Evolutionary conservation across 2,888 invertebrate genomes (phyloP).

Genomic region (Platerodrilus igneus): DNA sequence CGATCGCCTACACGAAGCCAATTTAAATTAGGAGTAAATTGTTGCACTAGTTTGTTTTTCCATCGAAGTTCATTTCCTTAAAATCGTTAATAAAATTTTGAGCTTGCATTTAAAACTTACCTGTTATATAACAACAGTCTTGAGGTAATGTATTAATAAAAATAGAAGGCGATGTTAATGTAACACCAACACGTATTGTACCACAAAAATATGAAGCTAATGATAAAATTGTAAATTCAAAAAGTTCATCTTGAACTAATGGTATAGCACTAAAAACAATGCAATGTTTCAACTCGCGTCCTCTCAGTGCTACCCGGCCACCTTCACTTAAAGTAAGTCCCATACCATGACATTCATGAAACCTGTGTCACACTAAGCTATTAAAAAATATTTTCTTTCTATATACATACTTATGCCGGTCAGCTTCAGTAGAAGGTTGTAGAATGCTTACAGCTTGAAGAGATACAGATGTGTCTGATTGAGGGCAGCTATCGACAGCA

Average conservation of each 20-base stretch:
- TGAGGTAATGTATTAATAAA: constrained; percentile 62
- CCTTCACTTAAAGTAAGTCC: constrained; percentile 66
- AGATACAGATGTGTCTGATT: constrained; percentile 45
- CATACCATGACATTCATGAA: constrained; percentile 64
- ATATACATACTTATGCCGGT: constrained; percentile 37
- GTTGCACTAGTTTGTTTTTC: constrained; percentile 61
- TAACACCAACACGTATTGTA: constrained; percentile 73
- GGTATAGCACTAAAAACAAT: constrained; percentile 70
- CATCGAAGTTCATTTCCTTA: constrained; percentile 68
- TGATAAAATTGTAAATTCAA: constrained; percentile 69
- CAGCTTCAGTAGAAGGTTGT: constrained; percentile 41
- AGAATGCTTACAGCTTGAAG: constrained; percentile 41
- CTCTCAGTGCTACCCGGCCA: constrained; percentile 60
- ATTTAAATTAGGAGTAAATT: constrained; percentile 69
- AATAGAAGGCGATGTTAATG: constrained; percentile 56
- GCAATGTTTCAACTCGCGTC: constrained; percentile 49
- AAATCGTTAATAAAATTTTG: neutral
- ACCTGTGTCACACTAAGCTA: constrained; percentile 38
- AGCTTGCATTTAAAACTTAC: constrained; percentile 38
- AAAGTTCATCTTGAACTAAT: constrained; percentile 69
- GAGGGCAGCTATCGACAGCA: constrained; percentile 40
- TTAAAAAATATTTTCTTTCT: constrained; percentile 2
- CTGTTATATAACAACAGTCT: constrained; percentile 66
- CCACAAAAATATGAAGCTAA: constrained; percentile 65
- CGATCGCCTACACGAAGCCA: constrained; percentile 78